phyloP scores from a whole-genome alignment of 92 coral and sea anemone species.

The Meandrina meandrites region DNA sequence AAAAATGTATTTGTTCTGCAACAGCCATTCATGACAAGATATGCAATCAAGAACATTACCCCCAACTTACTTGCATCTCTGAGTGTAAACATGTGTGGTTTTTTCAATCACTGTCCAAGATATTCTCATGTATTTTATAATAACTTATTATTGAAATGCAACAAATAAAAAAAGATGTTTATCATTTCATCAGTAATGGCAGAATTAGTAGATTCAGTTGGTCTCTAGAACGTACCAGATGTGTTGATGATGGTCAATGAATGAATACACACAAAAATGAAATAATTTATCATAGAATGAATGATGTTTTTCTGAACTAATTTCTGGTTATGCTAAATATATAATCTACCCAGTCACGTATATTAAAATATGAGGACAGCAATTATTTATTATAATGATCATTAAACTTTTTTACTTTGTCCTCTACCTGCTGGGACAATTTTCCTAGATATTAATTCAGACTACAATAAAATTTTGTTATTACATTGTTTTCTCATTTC shows the following conservation, averaged over 20 bases:
- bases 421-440: neutral
- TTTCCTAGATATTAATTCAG: too few relatives aligned
- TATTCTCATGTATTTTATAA: too few relatives aligned
- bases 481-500: too few relatives aligned
- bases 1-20: neutral
- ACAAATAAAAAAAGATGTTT: neutral
- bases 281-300: neutral
- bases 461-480: too few relatives aligned
- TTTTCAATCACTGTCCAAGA: neutral
- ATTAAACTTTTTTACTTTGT: too few relatives aligned
- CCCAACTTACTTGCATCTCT: neutral
- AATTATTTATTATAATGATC: too few relatives aligned
- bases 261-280: too few relatives aligned
- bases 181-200: neutral
- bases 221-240: neutral
- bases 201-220: neutral
- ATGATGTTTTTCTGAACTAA: too few relatives aligned
- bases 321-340: neutral
- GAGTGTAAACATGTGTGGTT: too few relatives aligned
- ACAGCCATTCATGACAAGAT: neutral
- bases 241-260: neutral
- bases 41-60: too few relatives aligned
- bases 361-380: neutral
- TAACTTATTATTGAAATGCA: too few relatives aligned
- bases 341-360: neutral